Evolutionary conservation across 1,140 invertebrate species (phyloP).

Genomic region (Charaxes varanes): DNA sequence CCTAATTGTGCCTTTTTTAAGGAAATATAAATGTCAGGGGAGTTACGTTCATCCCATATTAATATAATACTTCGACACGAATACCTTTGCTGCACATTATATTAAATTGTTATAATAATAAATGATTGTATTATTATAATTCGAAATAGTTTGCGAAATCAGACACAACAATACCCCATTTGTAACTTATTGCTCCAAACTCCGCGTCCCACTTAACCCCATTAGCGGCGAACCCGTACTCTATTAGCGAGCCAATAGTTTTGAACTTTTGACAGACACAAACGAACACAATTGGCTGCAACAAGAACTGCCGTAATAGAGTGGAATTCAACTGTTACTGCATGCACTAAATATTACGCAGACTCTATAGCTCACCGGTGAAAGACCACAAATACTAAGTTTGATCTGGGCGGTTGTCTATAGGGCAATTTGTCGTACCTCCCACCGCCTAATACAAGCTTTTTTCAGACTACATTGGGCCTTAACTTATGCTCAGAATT

Average conservation of each 20-base stretch:
- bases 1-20: too few species aligned
- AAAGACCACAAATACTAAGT: too few species aligned
- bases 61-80: too few species aligned
- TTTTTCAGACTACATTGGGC: too few species aligned
- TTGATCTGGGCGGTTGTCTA: too few species aligned
- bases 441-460: too few species aligned
- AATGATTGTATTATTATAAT: conserved; percentile 10
- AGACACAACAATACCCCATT: conserved; percentile 3
- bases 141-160: conserved; percentile 1
- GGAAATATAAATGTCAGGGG: too few species aligned
- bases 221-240: conserved; percentile 54
- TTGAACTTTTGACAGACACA: conserved; percentile 52
- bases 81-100: conserved; percentile 10
- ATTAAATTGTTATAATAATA: conserved; percentile 12
- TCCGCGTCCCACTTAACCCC: conserved; percentile 55
- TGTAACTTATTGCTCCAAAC: conserved; percentile 14
- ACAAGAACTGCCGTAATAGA: conserved; percentile 10
- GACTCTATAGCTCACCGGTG: too few species aligned
- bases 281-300: conserved; percentile 48
- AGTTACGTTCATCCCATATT: too few species aligned
- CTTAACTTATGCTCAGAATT: too few species aligned
- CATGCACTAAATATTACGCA: not conserved
- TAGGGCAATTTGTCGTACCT: too few species aligned
- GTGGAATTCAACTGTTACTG: conserved; percentile 7
- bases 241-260: conserved; percentile 58